Base-by-base conservation (phyloP, 2,797 vertebrate genomes). In the Luscinia luscinia region DNA sequence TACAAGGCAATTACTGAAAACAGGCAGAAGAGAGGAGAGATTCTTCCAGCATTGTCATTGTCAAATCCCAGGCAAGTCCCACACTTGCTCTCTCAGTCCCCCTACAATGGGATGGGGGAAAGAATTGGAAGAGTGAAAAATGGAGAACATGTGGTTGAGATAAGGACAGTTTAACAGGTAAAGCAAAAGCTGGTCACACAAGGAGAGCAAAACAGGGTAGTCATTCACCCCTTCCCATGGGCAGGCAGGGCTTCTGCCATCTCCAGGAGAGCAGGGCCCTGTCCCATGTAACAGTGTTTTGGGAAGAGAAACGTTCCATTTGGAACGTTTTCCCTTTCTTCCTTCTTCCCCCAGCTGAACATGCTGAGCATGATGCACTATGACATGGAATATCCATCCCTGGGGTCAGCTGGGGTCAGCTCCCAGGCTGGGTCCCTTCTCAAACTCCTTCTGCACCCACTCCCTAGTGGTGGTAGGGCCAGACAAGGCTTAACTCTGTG, bases 1-100 rank as follows among this genome's bases (percentile, higher is more conserved):
- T 90, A 86, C 1, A 14, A 84, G 23, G 26, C 73, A 88, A 79
- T 95, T 91, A 78, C 43, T 74, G 69, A 90, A 88, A 94, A 88
- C 0, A 68, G 40, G 27, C 28, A 93, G 79, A 87, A 36, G 36
- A 34, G 30, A 48, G n/a, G 68, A 28, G n/a, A 86, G 38, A 67
- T 67, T 38, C 49, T 94, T 87, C 85, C 68, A 87, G 22, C 41
- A 34, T 2, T 55, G 32, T 15, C 0, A 0, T 43, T 30, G 24
- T 27, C 73, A 73, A 78, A 61, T 32, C 11, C 10, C 28, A 34
- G 72, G 21, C 4, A 14, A 32, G 46, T 4, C n/a, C 46, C 46
- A 59, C 21, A 48, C 7, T 43, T 43, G 0, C 12, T 58, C 27
- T 9, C 46, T 61, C 11, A 41, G 19, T 41, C 46, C 36, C 30